These are phyloP conservation scores for Triops longicaudatus DNA, from an alignment of 1,140 invertebrate species.

Conservation along the genomic window DNA sequence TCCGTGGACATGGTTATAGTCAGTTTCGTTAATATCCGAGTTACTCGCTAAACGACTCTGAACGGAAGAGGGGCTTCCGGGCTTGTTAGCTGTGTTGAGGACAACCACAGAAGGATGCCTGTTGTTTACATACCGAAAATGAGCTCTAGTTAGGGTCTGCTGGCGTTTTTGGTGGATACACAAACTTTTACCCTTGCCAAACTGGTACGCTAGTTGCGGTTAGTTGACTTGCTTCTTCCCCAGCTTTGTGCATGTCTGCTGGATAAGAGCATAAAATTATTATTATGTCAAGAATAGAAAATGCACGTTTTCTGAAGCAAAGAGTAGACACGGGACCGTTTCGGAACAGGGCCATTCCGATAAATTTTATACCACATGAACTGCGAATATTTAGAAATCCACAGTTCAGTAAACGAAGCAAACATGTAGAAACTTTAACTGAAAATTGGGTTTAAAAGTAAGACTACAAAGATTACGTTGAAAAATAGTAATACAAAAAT, in stretches of 20 bases:
- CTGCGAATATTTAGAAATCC: too few relatives aligned
- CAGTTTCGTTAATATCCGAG: not conserved
- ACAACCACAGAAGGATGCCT: slow-evolving; percentile 11
- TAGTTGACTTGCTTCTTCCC: not conserved
- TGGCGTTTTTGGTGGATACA: not conserved
- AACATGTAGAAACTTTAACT: too few relatives aligned
- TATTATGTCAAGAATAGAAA: not conserved
- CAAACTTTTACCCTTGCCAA: not conserved
- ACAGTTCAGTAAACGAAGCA: too few relatives aligned
- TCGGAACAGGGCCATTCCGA: too few relatives aligned
- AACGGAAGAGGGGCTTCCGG: not conserved
- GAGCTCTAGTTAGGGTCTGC: not conserved
- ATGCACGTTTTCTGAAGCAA: too few relatives aligned
- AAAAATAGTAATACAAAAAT: too few relatives aligned
- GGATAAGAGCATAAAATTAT: not conserved
- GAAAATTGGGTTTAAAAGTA: too few relatives aligned
- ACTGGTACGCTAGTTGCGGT: not conserved
- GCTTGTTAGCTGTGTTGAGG: not conserved
- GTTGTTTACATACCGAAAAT: not conserved
- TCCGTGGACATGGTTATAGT: not conserved
- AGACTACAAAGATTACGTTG: too few relatives aligned
- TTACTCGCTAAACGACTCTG: slow-evolving; percentile 6
- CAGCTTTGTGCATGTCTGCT: not conserved
- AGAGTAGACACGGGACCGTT: too few relatives aligned
- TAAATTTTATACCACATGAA: too few relatives aligned